Base-by-base conservation (phyloP, 1,140 invertebrate genomes). In the Pseudomyrmex pallidus region DNA sequence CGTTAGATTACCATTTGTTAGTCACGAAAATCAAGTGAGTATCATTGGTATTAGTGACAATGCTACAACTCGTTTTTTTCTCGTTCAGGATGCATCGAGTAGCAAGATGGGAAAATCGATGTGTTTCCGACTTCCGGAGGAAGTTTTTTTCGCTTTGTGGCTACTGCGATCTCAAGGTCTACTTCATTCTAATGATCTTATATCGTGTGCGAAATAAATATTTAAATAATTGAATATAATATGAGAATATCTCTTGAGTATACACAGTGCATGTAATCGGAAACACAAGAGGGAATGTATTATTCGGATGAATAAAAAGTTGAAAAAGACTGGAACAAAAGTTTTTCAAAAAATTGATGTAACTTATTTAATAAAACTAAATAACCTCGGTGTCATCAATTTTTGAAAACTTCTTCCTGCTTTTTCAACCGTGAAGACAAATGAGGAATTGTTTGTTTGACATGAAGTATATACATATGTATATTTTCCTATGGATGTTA, bases 1-100 rank as follows among this genome's bases (percentile, higher is more conserved):
- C 86, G 17, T 87, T 85, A 88, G 57, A 73, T 50, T 12, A 50
- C 77, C 54, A 56, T 67, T 1, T 35, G 73, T 88, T 88, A 88
- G 15, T 56, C 62, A 88, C 87, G 8, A 8, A 44, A 68, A 52
- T 78, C 70, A 35, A 56, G 46, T 85, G 15, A 87, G 50, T 62
- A 20, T 70, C 20, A 82, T 61, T 67, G 46, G 13, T 1, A 22
- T 80, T 63, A 87, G 46, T 73, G 52, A 82, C 68, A 50, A 57
- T 74, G 22, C 48, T 57, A 74, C 59, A 68, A 67, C 8, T 48
- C 73, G 10, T 70, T 35, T 20, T 50, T 84, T 22, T 82, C 46
- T 2, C 35, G 35, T 35, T 67, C 66, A 63, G 67, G 70, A 52
- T 63, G 77, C 85, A 56, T 66, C 64, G 59, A 66, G 77, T 77